Evolutionary conservation across 2,113 vertebrate genomes (phyloP).

Genomic region (Budorcas taxicolor): DNA sequence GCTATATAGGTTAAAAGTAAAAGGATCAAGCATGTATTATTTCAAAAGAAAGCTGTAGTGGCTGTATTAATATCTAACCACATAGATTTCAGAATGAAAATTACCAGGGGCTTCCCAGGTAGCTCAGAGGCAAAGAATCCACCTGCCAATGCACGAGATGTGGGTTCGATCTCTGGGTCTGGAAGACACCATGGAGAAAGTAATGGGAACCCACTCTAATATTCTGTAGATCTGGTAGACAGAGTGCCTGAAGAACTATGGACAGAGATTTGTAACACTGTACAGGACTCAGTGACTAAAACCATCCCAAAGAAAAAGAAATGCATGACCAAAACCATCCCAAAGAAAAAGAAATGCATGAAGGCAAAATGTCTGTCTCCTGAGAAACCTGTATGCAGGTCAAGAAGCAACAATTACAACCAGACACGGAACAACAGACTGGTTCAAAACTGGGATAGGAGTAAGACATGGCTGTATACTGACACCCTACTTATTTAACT

Average conservation of each 20-base stretch:
- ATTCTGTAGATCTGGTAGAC: neutral
- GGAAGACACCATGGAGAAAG: neutral
- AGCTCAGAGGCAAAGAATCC: neutral
- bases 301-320: neutral
- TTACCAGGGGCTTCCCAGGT: neutral
- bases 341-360: neutral
- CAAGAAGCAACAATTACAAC: neutral
- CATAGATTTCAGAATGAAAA: neutral
- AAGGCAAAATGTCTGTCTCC: neutral
- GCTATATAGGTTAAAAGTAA: neutral
- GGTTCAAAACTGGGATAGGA: neutral
- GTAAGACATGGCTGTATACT: neutral
- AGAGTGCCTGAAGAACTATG: neutral
- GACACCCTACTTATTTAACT: neutral
- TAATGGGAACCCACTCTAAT: neutral
- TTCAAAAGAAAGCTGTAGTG: neutral
- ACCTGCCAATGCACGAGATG: neutral
- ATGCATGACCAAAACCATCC: too few species aligned
- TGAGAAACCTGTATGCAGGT: neutral
- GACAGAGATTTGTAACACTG: neutral
- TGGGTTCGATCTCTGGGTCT: neutral
- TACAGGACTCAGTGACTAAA: neutral
- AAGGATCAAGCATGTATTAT: neutral
- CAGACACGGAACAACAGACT: neutral
- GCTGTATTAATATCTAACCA: neutral